phyloP scores from a whole-genome alignment of 2,797 vertebrate species.

The Lepilemur ruficaudatus region DNA sequence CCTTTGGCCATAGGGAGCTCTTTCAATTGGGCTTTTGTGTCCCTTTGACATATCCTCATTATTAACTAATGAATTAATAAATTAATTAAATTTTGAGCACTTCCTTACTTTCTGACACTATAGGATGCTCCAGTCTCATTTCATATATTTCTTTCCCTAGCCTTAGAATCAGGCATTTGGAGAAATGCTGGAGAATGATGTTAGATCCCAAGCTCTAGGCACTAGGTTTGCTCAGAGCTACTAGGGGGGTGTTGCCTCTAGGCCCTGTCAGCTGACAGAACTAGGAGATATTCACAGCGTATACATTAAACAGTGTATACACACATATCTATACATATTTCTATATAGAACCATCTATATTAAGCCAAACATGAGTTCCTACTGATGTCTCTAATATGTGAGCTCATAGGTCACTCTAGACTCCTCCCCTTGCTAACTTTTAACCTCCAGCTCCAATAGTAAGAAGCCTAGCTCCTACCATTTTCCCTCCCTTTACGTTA shows the following conservation, averaged over 20 bases:
- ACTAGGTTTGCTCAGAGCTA: not conserved
- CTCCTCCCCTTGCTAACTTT: not conserved
- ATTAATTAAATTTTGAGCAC: not conserved
- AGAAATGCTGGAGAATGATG: not conserved
- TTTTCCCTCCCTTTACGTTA: not conserved
- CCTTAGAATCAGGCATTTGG: not conserved
- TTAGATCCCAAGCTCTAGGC: not conserved
- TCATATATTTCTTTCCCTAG: not conserved
- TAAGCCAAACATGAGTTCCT: not conserved
- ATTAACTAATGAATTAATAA: not conserved
- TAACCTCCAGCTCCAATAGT: not conserved
- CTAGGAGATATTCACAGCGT: not conserved
- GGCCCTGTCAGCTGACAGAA: not conserved
- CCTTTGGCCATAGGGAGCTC: not conserved
- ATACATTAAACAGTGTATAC: not conserved
- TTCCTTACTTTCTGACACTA: not conserved
- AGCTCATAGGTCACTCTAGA: not conserved
- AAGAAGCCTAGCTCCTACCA: not conserved
- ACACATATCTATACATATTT: not conserved
- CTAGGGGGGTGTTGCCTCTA: not conserved
- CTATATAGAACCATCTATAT: not conserved
- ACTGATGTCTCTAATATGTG: not conserved
- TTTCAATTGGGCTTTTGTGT: not conserved
- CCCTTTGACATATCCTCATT: not conserved
- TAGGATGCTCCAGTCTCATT: not conserved